A percentile compares a stretch with the other conserved stretches of the same genome.
Conservation (phyloP, 2,888 invertebrate species). For the Chloromyia formosa region DNA sequence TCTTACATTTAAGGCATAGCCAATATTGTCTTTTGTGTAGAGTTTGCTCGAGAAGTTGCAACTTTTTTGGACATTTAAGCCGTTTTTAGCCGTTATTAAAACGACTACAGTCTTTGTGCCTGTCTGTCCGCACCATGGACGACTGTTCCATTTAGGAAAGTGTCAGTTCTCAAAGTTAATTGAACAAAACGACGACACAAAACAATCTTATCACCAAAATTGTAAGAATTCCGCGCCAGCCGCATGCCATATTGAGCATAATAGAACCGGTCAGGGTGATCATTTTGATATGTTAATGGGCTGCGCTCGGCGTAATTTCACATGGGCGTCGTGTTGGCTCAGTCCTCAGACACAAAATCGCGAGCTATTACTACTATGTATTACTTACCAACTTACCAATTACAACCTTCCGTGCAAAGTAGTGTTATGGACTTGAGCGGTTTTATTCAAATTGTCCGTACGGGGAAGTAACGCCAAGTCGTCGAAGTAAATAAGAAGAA, state of each 20-base stretch:
- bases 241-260: slow-evolving; percentile 30
- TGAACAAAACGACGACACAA: slow-evolving; percentile 16
- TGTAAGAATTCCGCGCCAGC: slow-evolving; percentile 39
- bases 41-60: slow-evolving; percentile 3
- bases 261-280: slow-evolving; percentile 42
- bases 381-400: slow-evolving; percentile 27
- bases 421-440: no score
- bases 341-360: no score
- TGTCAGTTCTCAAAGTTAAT: slow-evolving; percentile 37
- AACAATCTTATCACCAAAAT: slow-evolving; percentile 43
- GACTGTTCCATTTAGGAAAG: slow-evolving; percentile 36
- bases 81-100: not conserved
- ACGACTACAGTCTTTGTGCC: not conserved
- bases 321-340: slow-evolving; percentile 9
- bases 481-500: not conserved
- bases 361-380: slow-evolving; percentile 25
- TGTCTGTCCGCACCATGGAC: not conserved
- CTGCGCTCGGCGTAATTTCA: slow-evolving; percentile 7
- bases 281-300: slow-evolving; percentile 33
- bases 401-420: slow-evolving; percentile 7
- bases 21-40: slow-evolving; percentile 30
- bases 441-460: slow-evolving; percentile 34
- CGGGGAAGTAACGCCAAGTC: not conserved
- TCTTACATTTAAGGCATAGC: slow-evolving; percentile 34
- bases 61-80: slow-evolving; percentile 17